Base-by-base conservation (phyloP, 37 sponge, comb jelly and placozoan genomes). In the Hormiphora californensis region DNA sequence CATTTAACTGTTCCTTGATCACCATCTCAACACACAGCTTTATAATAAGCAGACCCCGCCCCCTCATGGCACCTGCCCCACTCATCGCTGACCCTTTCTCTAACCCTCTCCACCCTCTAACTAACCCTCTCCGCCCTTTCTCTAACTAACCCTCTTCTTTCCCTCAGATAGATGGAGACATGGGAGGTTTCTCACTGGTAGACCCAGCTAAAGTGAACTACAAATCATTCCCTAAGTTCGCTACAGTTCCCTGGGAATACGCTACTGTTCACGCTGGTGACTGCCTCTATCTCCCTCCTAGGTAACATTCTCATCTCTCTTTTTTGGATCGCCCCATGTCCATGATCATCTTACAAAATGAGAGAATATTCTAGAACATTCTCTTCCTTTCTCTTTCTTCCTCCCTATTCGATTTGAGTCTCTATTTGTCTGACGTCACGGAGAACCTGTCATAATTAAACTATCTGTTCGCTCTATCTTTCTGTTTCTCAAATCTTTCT, bases 201-300 rank as follows among this genome's bases (percentile, higher is more conserved):
- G 49, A 89, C 63, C 54, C 73, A 8, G 89, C 87, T 1, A 44
- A 57, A 19, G 86, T 89, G 15, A 89, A 89, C 65, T 61, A 78
- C 63, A 40, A 31, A 28, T 27, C 46, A 3, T 87, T 78, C 59
- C 89, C 89, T 0, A 2, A 53, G 19, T 86, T 89, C 40, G 43
- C 32, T 19, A 21, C 55, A 37, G 57, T 89, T 23, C 89, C 62
- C 19, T 89, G 86, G 86, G 46, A 54, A 40, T 63, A 87, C 25
- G 86, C 86, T 22, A 89, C 73, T 22, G 46, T 89, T 31, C 31
- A 86, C 33, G 86, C 89, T 63, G 89, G 89, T 35, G 89, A 89
- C 51, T 89, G 89, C 36, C 49, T 89, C 9, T 89, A 39, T 35
- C 35, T 89, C 12, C 89, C 89, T 4, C 73, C 73, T 23, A 28